Evolutionary conservation across 2,113 vertebrate genomes (phyloP), one percentile per base, ranked within the genome.

Genomic region (Hydropotes inermis): DNA sequence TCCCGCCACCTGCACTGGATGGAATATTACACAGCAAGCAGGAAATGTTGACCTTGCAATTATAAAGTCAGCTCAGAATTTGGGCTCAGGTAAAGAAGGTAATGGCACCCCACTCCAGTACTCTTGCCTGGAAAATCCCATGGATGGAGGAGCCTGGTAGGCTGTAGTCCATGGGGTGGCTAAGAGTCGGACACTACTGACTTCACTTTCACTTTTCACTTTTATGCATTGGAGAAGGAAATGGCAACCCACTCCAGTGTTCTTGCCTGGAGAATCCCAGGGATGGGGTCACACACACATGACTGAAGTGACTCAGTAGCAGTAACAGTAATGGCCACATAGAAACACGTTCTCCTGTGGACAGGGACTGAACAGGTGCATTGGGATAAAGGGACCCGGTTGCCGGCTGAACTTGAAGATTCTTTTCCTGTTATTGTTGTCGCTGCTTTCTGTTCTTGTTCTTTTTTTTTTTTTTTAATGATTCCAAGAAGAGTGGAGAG

Each of bases 1-100:
- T 0, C 14, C 8, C 0, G 6, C 52, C n/a, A 0, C 58, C 0
- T 1, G 11, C 13, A 0, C 39, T 1, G 47, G 55, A 8, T 14
- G 87, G n/a, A 36, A 0, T 0, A 2, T 19, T 1, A 16, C 21
- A 5, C 39, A 19, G 64, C 39, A 10, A 7, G 64, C 23, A 2
- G 64, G 3, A 92, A 23, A 7, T 1, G 39, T 58, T 23, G 8
- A 1, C 30, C 57, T 3, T 15, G 17, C 10, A 0, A 54, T 7
- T 47, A 5, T 7, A 3, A 45, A 78, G 2, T 11, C 67, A 12
- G 79, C 11, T 14, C 7, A 17, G 54, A n/a, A 4, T 64, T 10
- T 16, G 55, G 6, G 28, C 4, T 0, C 21, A 0, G 0, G 19
- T 14, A 17, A 45, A 1, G 43, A 43, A 43, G 43, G 43, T 5